phyloP scores from a whole-genome alignment of 2,888 invertebrate genomes.

The Cerastis leucographa region DNA sequence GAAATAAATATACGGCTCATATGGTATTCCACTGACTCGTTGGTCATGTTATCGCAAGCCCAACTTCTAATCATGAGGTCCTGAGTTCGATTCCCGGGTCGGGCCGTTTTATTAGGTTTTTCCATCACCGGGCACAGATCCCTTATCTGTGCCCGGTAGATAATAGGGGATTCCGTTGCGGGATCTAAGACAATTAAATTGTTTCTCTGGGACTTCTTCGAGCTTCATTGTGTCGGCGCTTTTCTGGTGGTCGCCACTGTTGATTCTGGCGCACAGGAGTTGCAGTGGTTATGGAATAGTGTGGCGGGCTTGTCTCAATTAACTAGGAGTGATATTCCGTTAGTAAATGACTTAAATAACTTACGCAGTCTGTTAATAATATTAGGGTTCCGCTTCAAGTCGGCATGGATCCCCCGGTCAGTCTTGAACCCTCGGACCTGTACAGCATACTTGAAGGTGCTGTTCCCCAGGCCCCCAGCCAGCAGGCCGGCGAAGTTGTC shows the following conservation, averaged over 20 bases:
- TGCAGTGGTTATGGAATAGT: no score
- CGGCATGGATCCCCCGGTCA: conserved; percentile 93
- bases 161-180: not conserved
- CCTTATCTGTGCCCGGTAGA: not conserved
- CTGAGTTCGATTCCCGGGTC: no score
- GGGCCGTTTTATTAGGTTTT: not conserved
- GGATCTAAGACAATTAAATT: no score
- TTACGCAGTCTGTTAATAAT: conserved; percentile 92
- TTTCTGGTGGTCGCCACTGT: no score
- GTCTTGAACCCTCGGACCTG: conserved; percentile 95
- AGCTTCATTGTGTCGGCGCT: no score
- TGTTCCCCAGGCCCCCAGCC: conserved; percentile 69
- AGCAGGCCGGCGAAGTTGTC: conserved; percentile 81
- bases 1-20: no score
- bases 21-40: no score
- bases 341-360: conserved; percentile 64
- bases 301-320: no score
- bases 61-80: no score
- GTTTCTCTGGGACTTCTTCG: no score
- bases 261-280: no score
- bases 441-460: conserved; percentile 79
- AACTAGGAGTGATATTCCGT: not conserved
- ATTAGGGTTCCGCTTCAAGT: conserved; percentile 93
- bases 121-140: not conserved
- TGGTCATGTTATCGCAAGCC: no score